Base-by-base conservation (phyloP, 2,113 vertebrate genomes). In the Hemicordylus capensis region DNA sequence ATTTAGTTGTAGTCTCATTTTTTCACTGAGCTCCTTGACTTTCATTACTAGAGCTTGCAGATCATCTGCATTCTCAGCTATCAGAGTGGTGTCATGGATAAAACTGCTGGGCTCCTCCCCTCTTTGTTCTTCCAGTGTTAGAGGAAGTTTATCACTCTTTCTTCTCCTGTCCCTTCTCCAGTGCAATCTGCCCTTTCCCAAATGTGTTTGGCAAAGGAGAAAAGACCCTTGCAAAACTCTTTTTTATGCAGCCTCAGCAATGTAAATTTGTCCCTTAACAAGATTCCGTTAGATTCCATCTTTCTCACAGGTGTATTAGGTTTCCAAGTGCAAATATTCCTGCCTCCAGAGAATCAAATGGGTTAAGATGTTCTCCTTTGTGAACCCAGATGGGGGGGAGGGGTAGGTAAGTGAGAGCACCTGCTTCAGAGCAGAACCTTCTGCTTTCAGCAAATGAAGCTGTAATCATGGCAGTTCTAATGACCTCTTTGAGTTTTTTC, bases 321-420 rank as follows among this genome's bases (percentile, higher is more conserved):
- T 85, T 91, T 94, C 93, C 78, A 88, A 92, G 88, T 87, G 86
- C 94, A 94, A 48, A 88, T 92, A 89, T 91, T 90, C 89, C 80
- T 2, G 12, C 26, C 6, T 91, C 92, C 90, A 74, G 84, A 11
- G 1, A 92, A 93, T 86, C 87, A 90, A 86, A 89, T 91, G 89
- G 93, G 78, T 90, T 93, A 83, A 88, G 58, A 19, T 19, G 63
- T 92, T 91, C 87, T 85, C 20, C 83, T 92, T 89, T 93, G 90
- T 86, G 72, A 73, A 56, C 82, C 84, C 72, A 85, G 84, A 90
- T 92, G 92, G 89, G 89, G 48, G 9, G 56, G 34, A 90, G 93
- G 89, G 90, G 89, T n/a, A n/a, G n/a, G n/a, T n/a, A n/a, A n/a
- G n/a, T n/a, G n/a, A n/a, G 93, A 94, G 92, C 92, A 93, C 94